These are phyloP conservation scores for Horisme vitalbata DNA, from an alignment of 2,888 invertebrate species.

Conservation along the genomic window DNA sequence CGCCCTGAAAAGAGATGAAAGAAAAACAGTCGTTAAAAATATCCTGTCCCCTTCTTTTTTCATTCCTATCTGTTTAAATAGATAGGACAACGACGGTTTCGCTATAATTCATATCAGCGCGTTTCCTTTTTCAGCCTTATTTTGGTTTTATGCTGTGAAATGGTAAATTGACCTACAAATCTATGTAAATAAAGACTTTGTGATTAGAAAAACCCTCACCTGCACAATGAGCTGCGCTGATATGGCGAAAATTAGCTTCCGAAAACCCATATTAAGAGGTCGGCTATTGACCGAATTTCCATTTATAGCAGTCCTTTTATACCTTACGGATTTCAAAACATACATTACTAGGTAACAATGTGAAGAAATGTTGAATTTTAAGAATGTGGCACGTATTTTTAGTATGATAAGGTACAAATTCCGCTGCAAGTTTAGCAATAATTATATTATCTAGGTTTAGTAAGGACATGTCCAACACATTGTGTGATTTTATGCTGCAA, in stretches of 20 bases:
- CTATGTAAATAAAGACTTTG: too few species aligned
- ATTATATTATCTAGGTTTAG: slow-evolving; percentile 12
- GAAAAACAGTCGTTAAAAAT: too few species aligned
- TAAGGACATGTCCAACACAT: slow-evolving; percentile 5
- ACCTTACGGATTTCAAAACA: slow-evolving; percentile 63
- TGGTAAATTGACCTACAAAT: too few species aligned
- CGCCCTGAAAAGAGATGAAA: slow-evolving; percentile 25
- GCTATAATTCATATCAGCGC: too few species aligned
- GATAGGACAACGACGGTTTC: too few species aligned
- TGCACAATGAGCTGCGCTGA: slow-evolving; percentile 37
- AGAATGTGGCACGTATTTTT: slow-evolving; percentile 51
- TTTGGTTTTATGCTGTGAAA: neutral
- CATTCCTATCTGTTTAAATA: too few species aligned
- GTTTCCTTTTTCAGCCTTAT: too few species aligned
- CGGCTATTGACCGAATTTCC: slow-evolving; percentile 43
- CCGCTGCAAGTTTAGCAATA: slow-evolving; percentile 18
- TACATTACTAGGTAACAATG: slow-evolving; percentile 48
- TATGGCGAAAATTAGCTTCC: slow-evolving; percentile 37
- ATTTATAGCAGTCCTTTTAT: slow-evolving; percentile 50
- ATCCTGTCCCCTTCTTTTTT: too few species aligned
- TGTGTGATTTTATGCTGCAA: neutral
- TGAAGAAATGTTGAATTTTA: slow-evolving; percentile 45
- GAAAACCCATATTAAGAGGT: slow-evolving; percentile 53
- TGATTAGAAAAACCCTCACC: too few species aligned
- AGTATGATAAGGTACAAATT: slow-evolving; percentile 23